Evolutionary conservation across 2,113 vertebrate species (phyloP).

Genomic region (Triplophysa rosa): DNA sequence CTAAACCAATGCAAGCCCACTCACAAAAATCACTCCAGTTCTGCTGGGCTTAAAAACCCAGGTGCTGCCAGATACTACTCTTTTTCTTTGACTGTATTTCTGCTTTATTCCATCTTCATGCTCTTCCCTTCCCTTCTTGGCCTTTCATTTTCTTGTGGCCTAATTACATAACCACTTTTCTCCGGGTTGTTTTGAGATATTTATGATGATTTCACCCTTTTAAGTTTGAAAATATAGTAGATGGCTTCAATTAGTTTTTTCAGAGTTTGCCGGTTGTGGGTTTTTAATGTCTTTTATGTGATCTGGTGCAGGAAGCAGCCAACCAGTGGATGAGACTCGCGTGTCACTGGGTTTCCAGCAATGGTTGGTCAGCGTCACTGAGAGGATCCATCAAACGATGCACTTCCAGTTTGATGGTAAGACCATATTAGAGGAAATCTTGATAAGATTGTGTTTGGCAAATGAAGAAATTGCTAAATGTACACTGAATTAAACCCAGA

Average conservation of each 20-base stretch:
- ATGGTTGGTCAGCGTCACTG: constrained; percentile 87
- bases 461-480: too few species aligned
- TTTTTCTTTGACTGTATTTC: not conserved
- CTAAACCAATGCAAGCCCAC: constrained; percentile 53
- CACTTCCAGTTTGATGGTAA: constrained; percentile 91
- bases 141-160: too few species aligned
- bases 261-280: not conserved
- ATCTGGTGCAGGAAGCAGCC: constrained; percentile 70
- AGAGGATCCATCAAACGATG: constrained; percentile 92
- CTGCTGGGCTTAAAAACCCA: constrained; percentile 61
- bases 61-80: constrained; percentile 54
- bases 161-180: not conserved
- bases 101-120: not conserved
- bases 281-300: constrained; percentile 24
- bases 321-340: constrained; percentile 79
- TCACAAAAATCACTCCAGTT: constrained; percentile 58
- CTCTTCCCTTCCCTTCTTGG: not conserved
- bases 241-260: not conserved
- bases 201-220: not conserved
- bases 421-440: not conserved
- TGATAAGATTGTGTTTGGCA: too few species aligned
- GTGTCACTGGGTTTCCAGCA: constrained; percentile 85
- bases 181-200: not conserved
- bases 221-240: constrained; percentile 4
- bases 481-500: too few species aligned